A percentile compares a stretch with the other conserved stretches of the same genome.
phyloP scores from a whole-genome alignment of 1,140 invertebrate species.

The Polypedilum vanderplanki region DNA sequence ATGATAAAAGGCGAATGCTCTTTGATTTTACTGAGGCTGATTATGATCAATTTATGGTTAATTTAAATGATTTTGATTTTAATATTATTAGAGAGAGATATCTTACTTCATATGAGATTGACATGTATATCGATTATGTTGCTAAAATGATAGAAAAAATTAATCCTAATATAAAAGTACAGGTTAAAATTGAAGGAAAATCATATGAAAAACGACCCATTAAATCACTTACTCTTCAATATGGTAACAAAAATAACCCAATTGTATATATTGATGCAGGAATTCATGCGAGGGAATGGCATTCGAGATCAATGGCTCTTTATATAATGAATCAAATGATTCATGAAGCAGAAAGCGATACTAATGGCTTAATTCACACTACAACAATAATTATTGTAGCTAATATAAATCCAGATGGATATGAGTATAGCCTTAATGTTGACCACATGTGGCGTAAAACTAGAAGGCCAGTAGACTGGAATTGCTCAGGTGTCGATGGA shows the following conservation, averaged over 20 bases:
- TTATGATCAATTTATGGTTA: background rate
- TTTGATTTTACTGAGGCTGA: background rate
- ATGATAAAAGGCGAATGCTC: background rate
- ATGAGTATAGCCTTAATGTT: conserved; percentile 39
- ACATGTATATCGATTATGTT: background rate
- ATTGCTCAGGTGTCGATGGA: conserved; percentile 50
- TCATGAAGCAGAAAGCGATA: background rate
- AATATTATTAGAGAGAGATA: background rate
- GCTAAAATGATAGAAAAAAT: background rate
- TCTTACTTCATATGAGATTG: background rate
- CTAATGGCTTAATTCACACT: background rate
- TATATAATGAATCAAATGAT: background rate
- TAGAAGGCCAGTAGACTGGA: background rate
- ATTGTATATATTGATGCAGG: conserved; percentile 39
- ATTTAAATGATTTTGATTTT: background rate
- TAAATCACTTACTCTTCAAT: conserved; percentile 24
- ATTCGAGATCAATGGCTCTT: background rate
- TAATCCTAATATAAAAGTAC: conserved; percentile 32
- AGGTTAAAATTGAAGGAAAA: conserved; percentile 44
- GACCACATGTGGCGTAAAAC: background rate
- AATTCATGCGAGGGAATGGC: conserved; percentile 33
- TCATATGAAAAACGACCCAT: conserved; percentile 42
- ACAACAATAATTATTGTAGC: background rate
- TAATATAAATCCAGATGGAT: conserved; percentile 49
- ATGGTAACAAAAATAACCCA: conserved; percentile 36